phyloP scores from a whole-genome alignment of 2,113 vertebrate species.

The Nycticryphes semicollaris region DNA sequence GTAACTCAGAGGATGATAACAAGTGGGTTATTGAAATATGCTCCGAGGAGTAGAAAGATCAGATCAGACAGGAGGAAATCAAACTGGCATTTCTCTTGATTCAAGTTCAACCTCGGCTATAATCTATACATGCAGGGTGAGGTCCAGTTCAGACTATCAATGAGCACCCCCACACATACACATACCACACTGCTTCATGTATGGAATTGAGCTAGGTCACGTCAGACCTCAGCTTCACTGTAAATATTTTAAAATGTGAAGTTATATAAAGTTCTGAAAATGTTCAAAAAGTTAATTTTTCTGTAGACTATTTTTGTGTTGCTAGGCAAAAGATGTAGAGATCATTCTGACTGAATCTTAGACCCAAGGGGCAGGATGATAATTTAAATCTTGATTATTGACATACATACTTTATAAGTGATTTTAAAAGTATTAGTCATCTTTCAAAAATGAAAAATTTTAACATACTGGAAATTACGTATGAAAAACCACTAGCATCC shows the following conservation, averaged over 20 bases:
- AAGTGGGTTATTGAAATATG: not conserved
- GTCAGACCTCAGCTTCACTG: not conserved
- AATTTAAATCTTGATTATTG: not conserved
- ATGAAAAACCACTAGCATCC: not conserved
- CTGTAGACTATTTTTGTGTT: not conserved
- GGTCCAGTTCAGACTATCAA: not conserved
- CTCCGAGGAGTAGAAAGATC: not conserved
- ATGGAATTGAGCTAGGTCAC: not conserved
- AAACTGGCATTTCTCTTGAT: not conserved
- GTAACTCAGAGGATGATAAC: not conserved
- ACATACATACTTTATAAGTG: not conserved
- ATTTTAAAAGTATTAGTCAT: not conserved
- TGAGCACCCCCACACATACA: not conserved
- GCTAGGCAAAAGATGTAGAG: not conserved
- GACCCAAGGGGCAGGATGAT: not conserved
- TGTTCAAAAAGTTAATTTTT: not conserved
- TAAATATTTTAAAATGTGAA: not conserved
- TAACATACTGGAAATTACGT: not conserved
- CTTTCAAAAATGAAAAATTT: not conserved
- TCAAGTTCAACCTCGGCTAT: not conserved
- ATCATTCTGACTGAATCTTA: not conserved
- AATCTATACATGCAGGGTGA: not conserved
- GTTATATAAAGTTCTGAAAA: not conserved
- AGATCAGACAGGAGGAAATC: not conserved
- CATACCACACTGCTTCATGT: accelerated